These are phyloP conservation scores for Leuctra nigra DNA, from an alignment of 2,888 invertebrate genomes.

Conservation along the genomic window DNA sequence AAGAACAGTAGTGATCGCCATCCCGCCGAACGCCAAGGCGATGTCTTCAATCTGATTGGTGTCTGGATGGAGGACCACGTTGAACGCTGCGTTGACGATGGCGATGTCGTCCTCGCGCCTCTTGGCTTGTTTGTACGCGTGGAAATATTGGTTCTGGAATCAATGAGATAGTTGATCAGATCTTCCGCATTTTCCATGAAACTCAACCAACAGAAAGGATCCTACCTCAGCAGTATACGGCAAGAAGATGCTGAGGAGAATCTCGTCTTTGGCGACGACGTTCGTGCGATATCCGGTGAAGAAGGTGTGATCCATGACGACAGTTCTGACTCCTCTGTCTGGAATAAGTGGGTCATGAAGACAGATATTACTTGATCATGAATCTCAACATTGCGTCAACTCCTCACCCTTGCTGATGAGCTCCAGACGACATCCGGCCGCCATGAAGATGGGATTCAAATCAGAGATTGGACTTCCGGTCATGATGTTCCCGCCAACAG, in stretches of 20 bases:
- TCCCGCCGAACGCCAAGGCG: constrained; percentile 81
- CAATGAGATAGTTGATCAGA: constrained; percentile 23
- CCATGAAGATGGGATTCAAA: no score
- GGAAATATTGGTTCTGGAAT: constrained; percentile 57
- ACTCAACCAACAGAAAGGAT: constrained; percentile 86
- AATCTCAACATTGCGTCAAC: no score
- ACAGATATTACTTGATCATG: constrained; percentile 54
- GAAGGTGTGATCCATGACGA: constrained; percentile 69
- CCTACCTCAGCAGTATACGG: constrained; percentile 57
- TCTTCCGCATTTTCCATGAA: no score
- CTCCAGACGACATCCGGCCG: no score
- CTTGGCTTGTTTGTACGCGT: constrained; percentile 84
- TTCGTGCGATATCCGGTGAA: constrained; percentile 84
- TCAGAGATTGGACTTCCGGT: no score
- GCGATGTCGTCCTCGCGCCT: constrained; percentile 93
- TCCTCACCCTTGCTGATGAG: constrained; percentile 49
- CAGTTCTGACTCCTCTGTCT: constrained; percentile 46
- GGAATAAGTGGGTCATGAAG: constrained; percentile 55
- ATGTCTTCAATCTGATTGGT: constrained; percentile 56
- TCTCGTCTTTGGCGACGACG: constrained; percentile 62
- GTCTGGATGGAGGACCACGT: no score
- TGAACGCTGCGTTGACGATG: no score
- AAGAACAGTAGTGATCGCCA: constrained; percentile 80
- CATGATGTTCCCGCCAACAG: constrained; percentile 90
- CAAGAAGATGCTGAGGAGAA: constrained; percentile 71